Conservation (phyloP, 2,797 vertebrate genomes). For the Manis crassicaudata region DNA sequence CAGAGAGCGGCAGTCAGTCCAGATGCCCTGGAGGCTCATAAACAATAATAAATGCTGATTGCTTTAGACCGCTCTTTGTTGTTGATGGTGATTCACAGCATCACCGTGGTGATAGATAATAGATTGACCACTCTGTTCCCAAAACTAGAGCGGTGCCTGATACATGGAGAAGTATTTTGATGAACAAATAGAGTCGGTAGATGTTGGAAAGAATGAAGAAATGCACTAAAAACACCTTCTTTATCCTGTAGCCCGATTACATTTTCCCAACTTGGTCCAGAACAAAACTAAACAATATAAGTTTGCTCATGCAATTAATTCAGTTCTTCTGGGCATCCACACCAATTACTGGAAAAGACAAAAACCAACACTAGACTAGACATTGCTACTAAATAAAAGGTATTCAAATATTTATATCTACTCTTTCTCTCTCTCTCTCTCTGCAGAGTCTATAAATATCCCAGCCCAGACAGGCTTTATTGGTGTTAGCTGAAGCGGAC, state of each 20-base stretch:
- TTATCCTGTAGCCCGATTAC: not conserved
- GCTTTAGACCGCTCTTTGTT: not conserved
- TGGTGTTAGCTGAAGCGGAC: not conserved
- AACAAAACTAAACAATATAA: conserved; percentile 37
- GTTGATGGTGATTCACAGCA: not conserved
- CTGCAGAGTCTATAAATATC: conserved; percentile 69
- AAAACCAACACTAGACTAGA: conserved; percentile 70
- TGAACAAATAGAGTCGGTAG: not conserved
- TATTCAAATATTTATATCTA: conserved; percentile 77
- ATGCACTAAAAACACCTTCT: not conserved
- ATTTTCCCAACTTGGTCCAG: conserved; percentile 24
- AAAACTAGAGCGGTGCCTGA: not conserved
- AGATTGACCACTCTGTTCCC: not conserved
- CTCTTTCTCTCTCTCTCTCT: conserved; percentile 47
- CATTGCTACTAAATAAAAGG: conserved; percentile 70
- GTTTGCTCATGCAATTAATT: conserved; percentile 72
- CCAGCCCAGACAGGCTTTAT: conserved; percentile 44
- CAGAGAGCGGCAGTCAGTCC: not conserved
- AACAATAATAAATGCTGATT: accelerated
- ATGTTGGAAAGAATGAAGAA: conserved; percentile 16
- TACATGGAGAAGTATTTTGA: not conserved
- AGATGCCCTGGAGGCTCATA: not conserved
- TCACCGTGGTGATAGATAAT: not conserved
- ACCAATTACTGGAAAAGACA: conserved; percentile 73
- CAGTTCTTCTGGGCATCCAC: conserved; percentile 63